Evolutionary conservation across 1,140 invertebrate genomes (phyloP).

Genomic region (Chymomyza costata): DNA sequence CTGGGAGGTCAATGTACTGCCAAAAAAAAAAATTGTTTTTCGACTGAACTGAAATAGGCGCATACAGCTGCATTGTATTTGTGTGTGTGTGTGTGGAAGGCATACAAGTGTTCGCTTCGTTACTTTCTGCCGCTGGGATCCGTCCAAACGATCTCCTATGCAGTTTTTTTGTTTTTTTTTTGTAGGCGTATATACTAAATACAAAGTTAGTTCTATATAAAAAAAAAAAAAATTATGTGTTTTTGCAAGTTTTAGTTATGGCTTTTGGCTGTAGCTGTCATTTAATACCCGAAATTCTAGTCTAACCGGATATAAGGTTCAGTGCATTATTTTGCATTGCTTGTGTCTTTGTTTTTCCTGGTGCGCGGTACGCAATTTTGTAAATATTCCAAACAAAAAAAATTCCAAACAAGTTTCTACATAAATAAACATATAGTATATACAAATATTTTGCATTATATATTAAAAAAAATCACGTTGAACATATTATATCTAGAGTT

Average conservation of each 20-base stretch:
- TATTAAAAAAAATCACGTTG: too few species aligned
- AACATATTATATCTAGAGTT: too few species aligned
- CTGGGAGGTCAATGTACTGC: constrained; percentile 64
- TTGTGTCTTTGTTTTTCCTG: constrained; percentile 22
- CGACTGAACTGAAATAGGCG: constrained; percentile 62
- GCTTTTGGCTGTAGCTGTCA: constrained; percentile 43
- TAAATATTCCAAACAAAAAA: too few species aligned
- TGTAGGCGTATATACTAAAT: too few species aligned
- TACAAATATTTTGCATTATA: too few species aligned
- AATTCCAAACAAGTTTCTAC: too few species aligned
- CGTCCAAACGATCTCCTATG: constrained; percentile 44
- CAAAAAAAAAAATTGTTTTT: constrained; percentile 53
- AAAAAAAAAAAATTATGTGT: constrained; percentile 10
- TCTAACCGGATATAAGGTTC: constrained; percentile 73
- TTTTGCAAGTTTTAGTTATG: constrained; percentile 45
- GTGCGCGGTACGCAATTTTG: constrained; percentile 15
- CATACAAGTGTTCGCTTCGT: constrained; percentile 48
- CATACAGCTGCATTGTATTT: constrained; percentile 20
- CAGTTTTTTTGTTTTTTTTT: constrained; percentile 66
- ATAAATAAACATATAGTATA: too few species aligned
- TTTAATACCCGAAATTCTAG: constrained; percentile 75
- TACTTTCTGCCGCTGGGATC: not conserved
- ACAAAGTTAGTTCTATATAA: constrained; percentile 20
- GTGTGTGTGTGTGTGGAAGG: constrained; percentile 17
- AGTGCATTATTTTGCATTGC: constrained; percentile 72